Evolutionary conservation across 2,113 vertebrate genomes (phyloP).

Genomic region (Mus spicilegus): DNA sequence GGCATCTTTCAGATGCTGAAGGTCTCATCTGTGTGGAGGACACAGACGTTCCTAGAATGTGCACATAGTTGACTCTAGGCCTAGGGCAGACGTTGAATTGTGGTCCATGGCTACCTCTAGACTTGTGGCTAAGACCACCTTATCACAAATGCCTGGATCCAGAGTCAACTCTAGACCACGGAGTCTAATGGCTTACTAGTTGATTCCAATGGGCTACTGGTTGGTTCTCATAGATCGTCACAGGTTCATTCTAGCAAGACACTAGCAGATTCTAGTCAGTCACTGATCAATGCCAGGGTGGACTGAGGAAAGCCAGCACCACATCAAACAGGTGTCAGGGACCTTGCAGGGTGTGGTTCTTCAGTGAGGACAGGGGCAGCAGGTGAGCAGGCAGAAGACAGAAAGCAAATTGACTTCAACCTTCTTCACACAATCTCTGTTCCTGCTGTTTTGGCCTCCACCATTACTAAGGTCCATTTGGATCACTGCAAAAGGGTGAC

Average conservation of each 20-base stretch:
- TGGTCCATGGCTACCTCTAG: background rate
- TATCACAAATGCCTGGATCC: background rate
- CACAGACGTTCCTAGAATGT: background rate
- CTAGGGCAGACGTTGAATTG: background rate
- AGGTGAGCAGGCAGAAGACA: background rate
- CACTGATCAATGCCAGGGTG: background rate
- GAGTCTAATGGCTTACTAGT: background rate
- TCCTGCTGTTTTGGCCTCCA: background rate
- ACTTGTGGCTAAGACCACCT: background rate
- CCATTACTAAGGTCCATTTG: background rate
- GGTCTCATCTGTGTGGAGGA: background rate
- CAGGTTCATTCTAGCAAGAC: background rate
- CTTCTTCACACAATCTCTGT: background rate
- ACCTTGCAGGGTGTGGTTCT: background rate
- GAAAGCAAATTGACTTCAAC: background rate
- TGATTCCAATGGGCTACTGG: background rate
- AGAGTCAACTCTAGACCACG: no score
- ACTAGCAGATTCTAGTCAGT: background rate
- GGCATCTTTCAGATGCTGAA: background rate
- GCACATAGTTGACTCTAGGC: background rate
- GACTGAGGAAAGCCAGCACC: no score
- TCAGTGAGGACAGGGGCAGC: background rate
- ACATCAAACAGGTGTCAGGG: background rate
- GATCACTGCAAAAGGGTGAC: background rate
- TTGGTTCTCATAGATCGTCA: background rate